Evolutionary conservation across 2,888 invertebrate genomes (phyloP).

Genomic region (Drosophila leonis): DNA sequence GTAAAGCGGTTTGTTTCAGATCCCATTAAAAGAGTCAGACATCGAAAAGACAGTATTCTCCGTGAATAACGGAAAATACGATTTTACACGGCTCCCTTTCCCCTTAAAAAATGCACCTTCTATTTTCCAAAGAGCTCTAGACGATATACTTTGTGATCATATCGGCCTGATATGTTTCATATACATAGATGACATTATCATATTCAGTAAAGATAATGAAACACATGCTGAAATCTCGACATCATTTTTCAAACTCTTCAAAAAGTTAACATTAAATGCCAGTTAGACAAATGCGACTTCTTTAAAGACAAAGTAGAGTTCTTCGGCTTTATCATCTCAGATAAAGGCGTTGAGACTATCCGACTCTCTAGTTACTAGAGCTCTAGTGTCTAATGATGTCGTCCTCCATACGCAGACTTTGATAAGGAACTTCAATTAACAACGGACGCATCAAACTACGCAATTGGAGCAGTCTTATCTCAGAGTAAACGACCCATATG

Average conservation of each 20-base stretch:
- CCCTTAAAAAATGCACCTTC: constrained; percentile 19
- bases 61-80: constrained; percentile 28
- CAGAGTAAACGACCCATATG: not conserved
- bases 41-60: constrained; percentile 35
- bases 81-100: constrained; percentile 32
- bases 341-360: not conserved
- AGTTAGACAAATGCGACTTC: not conserved
- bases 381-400: not conserved
- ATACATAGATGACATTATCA: constrained; percentile 1
- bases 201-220: not conserved
- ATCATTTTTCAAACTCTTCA: not conserved
- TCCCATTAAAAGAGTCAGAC: constrained; percentile 17
- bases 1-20: constrained; percentile 32
- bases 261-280: not conserved
- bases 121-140: constrained; percentile 20
- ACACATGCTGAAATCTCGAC: not conserved
- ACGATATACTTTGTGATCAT: constrained; percentile 34
- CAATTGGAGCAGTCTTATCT: not conserved
- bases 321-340: constrained; percentile 10
- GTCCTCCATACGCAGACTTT: constrained; percentile 2
- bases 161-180: constrained; percentile 37
- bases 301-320: not conserved
- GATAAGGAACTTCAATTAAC: not conserved
- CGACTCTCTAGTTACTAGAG: constrained; percentile 5
- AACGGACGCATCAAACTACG: not conserved